Base-by-base conservation (phyloP, 2,888 invertebrate species). In the Caprella mutica region DNA sequence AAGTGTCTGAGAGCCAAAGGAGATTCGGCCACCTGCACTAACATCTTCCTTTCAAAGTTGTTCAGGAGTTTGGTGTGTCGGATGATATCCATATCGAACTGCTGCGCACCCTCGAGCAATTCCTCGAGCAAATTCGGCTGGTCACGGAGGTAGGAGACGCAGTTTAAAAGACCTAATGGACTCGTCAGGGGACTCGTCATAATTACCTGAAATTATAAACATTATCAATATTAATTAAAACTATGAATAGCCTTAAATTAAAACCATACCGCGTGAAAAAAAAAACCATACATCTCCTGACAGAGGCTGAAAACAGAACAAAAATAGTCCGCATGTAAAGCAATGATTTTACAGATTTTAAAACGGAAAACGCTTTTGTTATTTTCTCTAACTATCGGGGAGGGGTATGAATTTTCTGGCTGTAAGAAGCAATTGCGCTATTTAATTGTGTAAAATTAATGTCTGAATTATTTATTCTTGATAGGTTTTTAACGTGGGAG, bases 171-270 rank as follows among this genome's bases (percentile, higher is more conserved):
- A 35, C 89, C 88, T 69, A 85, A 84, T 0, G 87, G 86, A 69
- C 89, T 86, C 57, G 86, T 79, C 70, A 84, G 86, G 67, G 87
- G 87, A 6, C 86, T 85, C 72, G 86, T 85, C 78, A 86, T 83
- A 19, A 85, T 82, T 0, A 85, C 85, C 81, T 81, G 71, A 1
- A 26, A 30, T 12, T 14, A 26, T 26, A 24, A 5, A 21, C n/a
- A 14, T 17, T 14, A 21, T 43, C 3, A 19, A 19, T 14, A 14
- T 43, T 14, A 43, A 3, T 43, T 43, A 17, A 42, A 3, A 3
- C 19, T 43, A 17, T 35, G 12, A 12, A 9, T 12, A 35, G 35
- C 9, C n/a, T 35, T 12, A 35, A 12, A 35, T 35, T 35, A 14
- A 14, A 35, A 12, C n/a, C 35, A 9, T 12, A 12, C n/a, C 35